These are phyloP conservation scores for Cyclargus thomasi DNA, from an alignment of 1,140 invertebrate species.

Conservation along the genomic window DNA sequence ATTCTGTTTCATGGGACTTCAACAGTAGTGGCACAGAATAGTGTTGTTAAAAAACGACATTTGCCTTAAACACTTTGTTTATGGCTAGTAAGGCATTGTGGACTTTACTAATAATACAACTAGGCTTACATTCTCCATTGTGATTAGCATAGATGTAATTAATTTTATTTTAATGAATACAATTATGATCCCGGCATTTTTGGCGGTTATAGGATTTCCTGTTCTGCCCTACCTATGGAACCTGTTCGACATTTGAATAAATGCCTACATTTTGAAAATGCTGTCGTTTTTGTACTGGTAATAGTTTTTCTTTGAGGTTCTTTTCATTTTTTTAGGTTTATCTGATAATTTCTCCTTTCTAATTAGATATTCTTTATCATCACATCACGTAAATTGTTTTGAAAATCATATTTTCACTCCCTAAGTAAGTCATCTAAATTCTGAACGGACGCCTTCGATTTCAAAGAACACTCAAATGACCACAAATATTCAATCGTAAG, in stretches of 20 bases:
- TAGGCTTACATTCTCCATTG: too few species aligned
- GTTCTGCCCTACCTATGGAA: background rate
- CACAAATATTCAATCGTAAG: conserved; percentile 37
- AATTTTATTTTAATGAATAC: too few species aligned
- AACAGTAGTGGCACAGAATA: conserved; percentile 17
- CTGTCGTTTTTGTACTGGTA: background rate
- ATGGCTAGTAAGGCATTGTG: background rate
- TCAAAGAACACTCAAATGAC: conserved; percentile 1
- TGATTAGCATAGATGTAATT: too few species aligned
- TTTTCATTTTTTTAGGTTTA: background rate
- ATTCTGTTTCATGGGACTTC: conserved; percentile 11
- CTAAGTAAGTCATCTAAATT: background rate
- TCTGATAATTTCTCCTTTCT: too few species aligned
- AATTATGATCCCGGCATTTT: background rate
- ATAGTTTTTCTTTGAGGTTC: background rate
- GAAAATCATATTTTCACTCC: too few species aligned
- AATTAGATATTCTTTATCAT: too few species aligned
- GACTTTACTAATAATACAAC: background rate
- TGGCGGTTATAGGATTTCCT: conserved; percentile 2
- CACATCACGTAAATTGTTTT: too few species aligned
- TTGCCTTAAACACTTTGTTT: too few species aligned
- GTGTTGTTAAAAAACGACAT: too few species aligned
- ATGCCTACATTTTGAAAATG: background rate
- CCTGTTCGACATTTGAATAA: background rate
- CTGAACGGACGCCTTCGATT: background rate